These are phyloP conservation scores for Oplegnathus fasciatus DNA, from an alignment of 2,113 vertebrate species.

Conservation along the genomic window DNA sequence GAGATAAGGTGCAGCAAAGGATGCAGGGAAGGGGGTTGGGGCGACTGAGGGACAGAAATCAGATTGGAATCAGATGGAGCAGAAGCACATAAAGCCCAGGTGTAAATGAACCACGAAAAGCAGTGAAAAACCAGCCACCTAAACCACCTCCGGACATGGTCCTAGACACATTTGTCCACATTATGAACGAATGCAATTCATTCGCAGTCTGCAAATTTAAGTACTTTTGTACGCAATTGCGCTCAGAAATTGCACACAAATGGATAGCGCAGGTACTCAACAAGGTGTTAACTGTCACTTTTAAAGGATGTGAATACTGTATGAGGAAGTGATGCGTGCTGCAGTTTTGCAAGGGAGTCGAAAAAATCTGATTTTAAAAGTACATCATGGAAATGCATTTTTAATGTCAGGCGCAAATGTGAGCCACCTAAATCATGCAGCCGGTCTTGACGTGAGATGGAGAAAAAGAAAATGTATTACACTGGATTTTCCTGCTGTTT, in stretches of 20 bases:
- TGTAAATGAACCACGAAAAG: conserved; percentile 56
- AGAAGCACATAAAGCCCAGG: conserved; percentile 52
- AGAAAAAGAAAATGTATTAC: not conserved
- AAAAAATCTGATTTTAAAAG: conserved; percentile 21
- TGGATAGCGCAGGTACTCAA: not conserved
- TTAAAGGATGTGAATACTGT: not conserved
- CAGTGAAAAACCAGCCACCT: not conserved
- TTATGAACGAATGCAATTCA: conserved; percentile 1
- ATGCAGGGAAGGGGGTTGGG: conserved; percentile 47
- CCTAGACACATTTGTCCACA: conserved; percentile 16
- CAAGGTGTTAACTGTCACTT: not conserved
- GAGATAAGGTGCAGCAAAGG: conserved; percentile 81
- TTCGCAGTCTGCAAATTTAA: not conserved
- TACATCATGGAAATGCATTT: conserved; percentile 14
- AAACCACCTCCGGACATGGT: not conserved
- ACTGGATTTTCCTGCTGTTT: not conserved
- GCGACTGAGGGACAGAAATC: conserved; percentile 44
- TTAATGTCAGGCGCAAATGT: conserved; percentile 23
- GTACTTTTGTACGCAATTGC: not conserved
- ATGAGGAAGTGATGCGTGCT: too few relatives aligned
- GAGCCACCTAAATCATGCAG: not conserved
- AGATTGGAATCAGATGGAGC: conserved; percentile 59
- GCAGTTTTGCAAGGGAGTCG: not conserved
- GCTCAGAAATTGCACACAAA: not conserved
- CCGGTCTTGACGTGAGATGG: not conserved